phyloP scores from a whole-genome alignment of 2,113 vertebrate genomes.

The Saccopteryx leptura region DNA sequence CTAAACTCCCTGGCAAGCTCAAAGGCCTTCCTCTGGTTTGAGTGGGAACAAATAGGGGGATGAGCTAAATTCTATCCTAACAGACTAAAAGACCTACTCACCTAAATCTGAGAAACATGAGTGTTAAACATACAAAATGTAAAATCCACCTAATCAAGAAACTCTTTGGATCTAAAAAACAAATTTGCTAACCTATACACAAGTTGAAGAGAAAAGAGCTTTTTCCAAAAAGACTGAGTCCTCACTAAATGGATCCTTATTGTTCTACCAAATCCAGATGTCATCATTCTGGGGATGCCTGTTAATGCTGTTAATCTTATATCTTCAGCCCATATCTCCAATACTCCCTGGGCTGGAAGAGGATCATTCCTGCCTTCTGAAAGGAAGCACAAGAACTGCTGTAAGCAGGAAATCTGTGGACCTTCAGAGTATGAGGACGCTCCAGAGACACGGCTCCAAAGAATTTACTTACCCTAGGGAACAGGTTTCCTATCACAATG shows the following conservation, averaged over 20 bases:
- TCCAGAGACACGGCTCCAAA: slow-evolving; percentile 84
- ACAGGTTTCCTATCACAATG: slow-evolving; percentile 62
- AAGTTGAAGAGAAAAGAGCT: slow-evolving; percentile 79
- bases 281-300: slow-evolving; percentile 84
- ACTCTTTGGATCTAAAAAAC: slow-evolving; percentile 78
- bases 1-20: slow-evolving; percentile 56
- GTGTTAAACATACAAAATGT: slow-evolving; percentile 75
- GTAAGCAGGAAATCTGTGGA: slow-evolving; percentile 83
- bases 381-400: slow-evolving; percentile 84
- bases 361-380: slow-evolving; percentile 83
- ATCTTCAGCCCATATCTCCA: slow-evolving; percentile 85
- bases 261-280: slow-evolving; percentile 84
- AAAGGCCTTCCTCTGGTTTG: slow-evolving; percentile 55
- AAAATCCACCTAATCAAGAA: slow-evolving; percentile 75
- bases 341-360: slow-evolving; percentile 83
- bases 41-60: not conserved
- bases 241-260: slow-evolving; percentile 83
- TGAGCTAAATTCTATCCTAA: slow-evolving; percentile 42
- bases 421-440: slow-evolving; percentile 79
- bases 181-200: slow-evolving; percentile 82
- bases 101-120: slow-evolving; percentile 66
- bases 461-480: slow-evolving; percentile 79
- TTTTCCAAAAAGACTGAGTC: slow-evolving; percentile 81
- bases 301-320: slow-evolving; percentile 81
- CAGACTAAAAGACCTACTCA: slow-evolving; percentile 44